A percentile compares a stretch with the other conserved stretches of the same genome.
phyloP scores from a whole-genome alignment of 2,888 invertebrate species.

The Eucera pruinosa region DNA sequence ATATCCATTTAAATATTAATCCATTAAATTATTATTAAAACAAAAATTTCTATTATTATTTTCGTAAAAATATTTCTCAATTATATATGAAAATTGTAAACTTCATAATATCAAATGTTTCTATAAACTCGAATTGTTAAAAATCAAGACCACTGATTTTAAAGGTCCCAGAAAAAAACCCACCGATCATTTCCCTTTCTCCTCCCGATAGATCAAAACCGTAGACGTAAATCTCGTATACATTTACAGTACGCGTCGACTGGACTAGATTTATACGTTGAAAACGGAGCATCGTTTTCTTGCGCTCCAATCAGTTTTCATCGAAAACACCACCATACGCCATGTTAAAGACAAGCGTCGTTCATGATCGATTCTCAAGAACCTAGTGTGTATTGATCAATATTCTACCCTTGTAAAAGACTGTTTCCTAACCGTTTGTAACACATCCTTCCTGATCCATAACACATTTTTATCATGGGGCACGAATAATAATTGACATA shows the following conservation, averaged over 20 bases:
- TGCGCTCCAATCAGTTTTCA: slow-evolving; percentile 29
- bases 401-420: too few species aligned
- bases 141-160: neutral
- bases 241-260: slow-evolving; percentile 56
- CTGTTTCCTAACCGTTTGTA: neutral
- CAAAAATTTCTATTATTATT: neutral
- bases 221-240: slow-evolving; percentile 39
- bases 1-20: too few species aligned
- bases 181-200: slow-evolving; percentile 19
- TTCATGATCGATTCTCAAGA: slow-evolving; percentile 32
- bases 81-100: neutral
- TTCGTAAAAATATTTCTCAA: neutral
- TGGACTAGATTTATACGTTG: slow-evolving; percentile 68
- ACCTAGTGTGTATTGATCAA: slow-evolving; percentile 4
- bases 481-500: slow-evolving; percentile 7
- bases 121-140: neutral
- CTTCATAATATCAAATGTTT: slow-evolving; percentile 1
- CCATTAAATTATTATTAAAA: too few species aligned
- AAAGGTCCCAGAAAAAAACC: neutral
- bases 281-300: slow-evolving; percentile 28
- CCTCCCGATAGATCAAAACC: slow-evolving; percentile 8
- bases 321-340: slow-evolving; percentile 25
- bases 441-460: too few species aligned
- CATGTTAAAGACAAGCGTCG: slow-evolving; percentile 1
- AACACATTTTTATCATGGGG: neutral